Percentiles rank a stretch among this genome's conserved stretches.
phyloP scores from a whole-genome alignment of 1,140 invertebrate species.

The Eupristina koningsbergeri region DNA sequence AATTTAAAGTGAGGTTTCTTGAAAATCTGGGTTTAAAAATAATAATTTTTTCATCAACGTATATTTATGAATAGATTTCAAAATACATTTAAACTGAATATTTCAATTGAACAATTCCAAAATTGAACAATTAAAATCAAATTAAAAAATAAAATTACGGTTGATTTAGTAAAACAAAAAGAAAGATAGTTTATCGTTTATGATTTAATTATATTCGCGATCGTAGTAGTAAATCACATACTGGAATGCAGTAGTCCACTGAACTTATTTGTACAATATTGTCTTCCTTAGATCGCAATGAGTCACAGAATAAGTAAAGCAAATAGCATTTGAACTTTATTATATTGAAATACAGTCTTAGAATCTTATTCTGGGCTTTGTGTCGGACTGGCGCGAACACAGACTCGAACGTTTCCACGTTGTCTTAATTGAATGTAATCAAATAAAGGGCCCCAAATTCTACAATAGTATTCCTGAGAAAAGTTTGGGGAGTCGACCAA shows the following conservation, averaged over 20 bases:
- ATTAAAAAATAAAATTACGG: too few species aligned
- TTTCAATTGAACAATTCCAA: too few species aligned
- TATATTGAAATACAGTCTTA: conserved; percentile 44
- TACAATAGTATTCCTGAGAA: conserved; percentile 35
- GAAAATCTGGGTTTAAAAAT: too few species aligned
- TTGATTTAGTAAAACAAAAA: not conserved
- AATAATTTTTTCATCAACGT: too few species aligned
- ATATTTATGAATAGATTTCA: too few species aligned
- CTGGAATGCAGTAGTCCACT: conserved; percentile 6
- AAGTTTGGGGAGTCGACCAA: conserved; percentile 14
- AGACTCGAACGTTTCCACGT: conserved; percentile 39
- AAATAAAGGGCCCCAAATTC: conserved; percentile 47
- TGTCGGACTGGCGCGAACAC: not conserved
- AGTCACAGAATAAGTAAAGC: conserved; percentile 33
- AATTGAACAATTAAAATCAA: too few species aligned
- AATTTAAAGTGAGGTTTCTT: too few species aligned
- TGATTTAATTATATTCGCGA: not conserved
- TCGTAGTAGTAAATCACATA: conserved; percentile 39
- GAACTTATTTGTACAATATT: conserved; percentile 37
- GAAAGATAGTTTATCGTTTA: not conserved
- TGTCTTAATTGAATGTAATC: conserved; percentile 49
- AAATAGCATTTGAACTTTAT: conserved; percentile 40
- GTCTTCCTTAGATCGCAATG: conserved; percentile 31
- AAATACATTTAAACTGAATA: too few species aligned
- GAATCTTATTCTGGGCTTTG: not conserved